Conservation (phyloP, 2,113 vertebrate species). For the Butorides virescens region DNA sequence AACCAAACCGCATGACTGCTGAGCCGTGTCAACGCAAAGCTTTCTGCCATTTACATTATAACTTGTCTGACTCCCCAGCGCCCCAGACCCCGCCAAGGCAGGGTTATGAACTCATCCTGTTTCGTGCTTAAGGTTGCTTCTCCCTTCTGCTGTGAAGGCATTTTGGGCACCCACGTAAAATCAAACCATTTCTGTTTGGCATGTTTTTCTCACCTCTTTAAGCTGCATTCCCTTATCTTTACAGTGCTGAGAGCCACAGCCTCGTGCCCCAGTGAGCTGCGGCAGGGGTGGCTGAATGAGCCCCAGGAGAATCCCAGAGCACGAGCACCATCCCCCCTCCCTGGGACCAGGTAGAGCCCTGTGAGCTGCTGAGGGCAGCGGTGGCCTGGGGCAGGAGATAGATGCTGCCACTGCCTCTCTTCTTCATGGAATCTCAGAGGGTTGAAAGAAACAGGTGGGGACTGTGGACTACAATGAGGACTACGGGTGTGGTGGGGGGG, state of each 20-base stretch:
- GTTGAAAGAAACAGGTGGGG: background rate
- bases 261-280: background rate
- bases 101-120: background rate
- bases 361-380: background rate
- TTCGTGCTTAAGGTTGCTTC: background rate
- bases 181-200: background rate
- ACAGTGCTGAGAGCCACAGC: background rate
- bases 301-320: background rate
- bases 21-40: background rate
- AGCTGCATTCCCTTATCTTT: background rate
- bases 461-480: background rate
- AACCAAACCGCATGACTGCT: background rate
- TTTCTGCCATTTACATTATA: background rate
- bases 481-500: background rate
- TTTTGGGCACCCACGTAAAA: background rate
- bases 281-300: background rate
- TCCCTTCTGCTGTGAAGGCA: background rate
- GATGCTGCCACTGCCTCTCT: background rate
- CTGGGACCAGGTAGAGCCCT: background rate
- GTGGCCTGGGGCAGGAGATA: background rate
- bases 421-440: background rate
- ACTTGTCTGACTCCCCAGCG: background rate
- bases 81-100: background rate
- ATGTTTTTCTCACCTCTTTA: background rate
- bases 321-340: fast-evolving